phyloP scores from a whole-genome alignment of 2,888 invertebrate species.

The Tipula helvola region DNA sequence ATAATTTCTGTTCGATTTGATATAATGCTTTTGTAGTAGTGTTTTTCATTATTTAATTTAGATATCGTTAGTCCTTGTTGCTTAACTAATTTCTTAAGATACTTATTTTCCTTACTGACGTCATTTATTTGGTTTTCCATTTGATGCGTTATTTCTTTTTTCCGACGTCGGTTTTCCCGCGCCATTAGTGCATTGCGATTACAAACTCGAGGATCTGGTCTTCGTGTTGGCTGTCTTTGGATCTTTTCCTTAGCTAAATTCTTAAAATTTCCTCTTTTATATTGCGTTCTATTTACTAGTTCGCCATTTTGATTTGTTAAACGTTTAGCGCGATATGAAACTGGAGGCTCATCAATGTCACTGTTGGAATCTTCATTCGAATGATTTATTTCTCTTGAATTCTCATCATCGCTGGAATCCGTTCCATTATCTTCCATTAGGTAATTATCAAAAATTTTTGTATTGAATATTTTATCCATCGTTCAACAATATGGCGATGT shows the following conservation, averaged over 20 bases:
- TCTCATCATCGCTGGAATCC: background rate
- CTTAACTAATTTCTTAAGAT: conserved; percentile 36
- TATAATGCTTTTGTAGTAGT: conserved; percentile 42
- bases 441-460: background rate
- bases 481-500: background rate
- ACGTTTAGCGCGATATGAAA: background rate
- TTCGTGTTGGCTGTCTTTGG: conserved; percentile 26
- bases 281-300: background rate
- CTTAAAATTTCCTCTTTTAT: background rate
- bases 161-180: conserved; percentile 46
- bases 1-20: conserved; percentile 42
- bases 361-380: background rate
- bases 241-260: background rate
- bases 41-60: conserved; percentile 40
- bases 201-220: conserved; percentile 31
- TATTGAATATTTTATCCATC: background rate
- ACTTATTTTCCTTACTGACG: conserved; percentile 37
- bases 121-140: conserved; percentile 40
- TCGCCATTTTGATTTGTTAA: background rate
- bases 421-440: background rate
- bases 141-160: conserved; percentile 44
- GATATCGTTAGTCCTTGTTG: conserved; percentile 37
- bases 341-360: background rate
- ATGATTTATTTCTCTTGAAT: background rate
- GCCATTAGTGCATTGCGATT: conserved; percentile 47